Evolutionary conservation across 1,140 invertebrate species (phyloP), one percentile per base, ranked within the genome.

Genomic region (Protaetia brevitarsis): DNA sequence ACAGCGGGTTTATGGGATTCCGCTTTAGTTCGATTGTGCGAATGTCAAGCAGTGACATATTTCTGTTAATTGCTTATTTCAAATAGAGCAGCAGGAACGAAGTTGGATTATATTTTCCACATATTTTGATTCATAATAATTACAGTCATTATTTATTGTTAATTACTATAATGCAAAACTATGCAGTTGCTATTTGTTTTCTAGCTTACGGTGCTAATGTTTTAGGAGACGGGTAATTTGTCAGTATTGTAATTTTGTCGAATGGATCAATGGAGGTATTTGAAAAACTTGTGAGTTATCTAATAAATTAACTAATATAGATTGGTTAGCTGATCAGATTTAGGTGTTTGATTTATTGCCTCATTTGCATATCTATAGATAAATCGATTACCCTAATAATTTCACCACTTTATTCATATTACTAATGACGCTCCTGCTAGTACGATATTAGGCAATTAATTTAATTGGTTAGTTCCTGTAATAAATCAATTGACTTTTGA

Each of bases 61-160:
- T 63, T 45, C 61, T 63, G 61, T 36, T 63, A 63, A 63, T 63
- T 63, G 61, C 61, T 63, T 63, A 63, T 63, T 63, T 63, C 61
- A 63, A 63, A 63, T 63, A 63, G 41, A 29, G 31, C 61, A 63
- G 41, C 34, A 37, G 11, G 61, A 63, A 37, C 30, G 10, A 34
- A n/a, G 61, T 45, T 45, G 37, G 61, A 63, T 36, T 41, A 63
- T 63, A 41, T 41, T 63, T 63, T 63, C 61, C 61, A 63, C 37
- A 63, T 63, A 63, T 63, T 36, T 63, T 63, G 31, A 45, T 63
- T 27, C 61, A 63, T 59, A 59, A 59, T 59, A 59, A 59, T 59
- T 59, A 59, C 57, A 13, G 29, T 59, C 57, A 59, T 59, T 59
- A 59, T 59, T 59, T 59, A 59, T 59, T 59, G 57, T 59, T 59